These are phyloP conservation scores for Marisa cornuarietis DNA, from an alignment of 1,140 invertebrate genomes.

Conservation along the genomic window DNA sequence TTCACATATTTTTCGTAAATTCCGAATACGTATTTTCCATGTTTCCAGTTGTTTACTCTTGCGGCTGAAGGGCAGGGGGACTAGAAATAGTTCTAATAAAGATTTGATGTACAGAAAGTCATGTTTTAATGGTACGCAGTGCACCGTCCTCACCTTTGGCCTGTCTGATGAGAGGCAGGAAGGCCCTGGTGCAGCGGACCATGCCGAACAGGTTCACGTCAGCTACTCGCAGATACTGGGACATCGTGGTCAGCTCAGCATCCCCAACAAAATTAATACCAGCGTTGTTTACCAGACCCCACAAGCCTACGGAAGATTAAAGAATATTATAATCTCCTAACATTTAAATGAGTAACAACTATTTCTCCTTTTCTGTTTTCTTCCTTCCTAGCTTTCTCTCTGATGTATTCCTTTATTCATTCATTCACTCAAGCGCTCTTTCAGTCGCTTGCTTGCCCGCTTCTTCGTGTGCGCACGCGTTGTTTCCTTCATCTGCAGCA, in stretches of 20 bases:
- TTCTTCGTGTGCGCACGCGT: not conserved
- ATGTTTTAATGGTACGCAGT: not conserved
- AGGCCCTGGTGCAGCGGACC: constrained; percentile 77
- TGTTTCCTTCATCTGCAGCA: not conserved
- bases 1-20: not conserved
- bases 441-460: too few species aligned
- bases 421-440: too few species aligned
- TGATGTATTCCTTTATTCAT: too few species aligned
- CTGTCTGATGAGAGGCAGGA: constrained; percentile 78
- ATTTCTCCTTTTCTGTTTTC: too few species aligned
- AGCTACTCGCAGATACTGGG: constrained; percentile 63
- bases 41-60: too few species aligned
- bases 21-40: too few species aligned
- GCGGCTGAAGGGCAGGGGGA: too few species aligned
- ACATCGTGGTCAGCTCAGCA: constrained; percentile 84
- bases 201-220: constrained; percentile 87
- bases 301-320: constrained; percentile 36
- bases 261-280: constrained; percentile 89
- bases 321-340: too few species aligned
- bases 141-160: constrained; percentile 66
- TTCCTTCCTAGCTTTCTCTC: too few species aligned
- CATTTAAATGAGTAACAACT: too few species aligned
- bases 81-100: too few species aligned
- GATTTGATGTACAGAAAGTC: too few species aligned
- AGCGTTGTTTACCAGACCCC: constrained; percentile 69